These are phyloP conservation scores for Okapia johnstoni DNA, from an alignment of 2,113 vertebrate genomes.

Conservation along the genomic window DNA sequence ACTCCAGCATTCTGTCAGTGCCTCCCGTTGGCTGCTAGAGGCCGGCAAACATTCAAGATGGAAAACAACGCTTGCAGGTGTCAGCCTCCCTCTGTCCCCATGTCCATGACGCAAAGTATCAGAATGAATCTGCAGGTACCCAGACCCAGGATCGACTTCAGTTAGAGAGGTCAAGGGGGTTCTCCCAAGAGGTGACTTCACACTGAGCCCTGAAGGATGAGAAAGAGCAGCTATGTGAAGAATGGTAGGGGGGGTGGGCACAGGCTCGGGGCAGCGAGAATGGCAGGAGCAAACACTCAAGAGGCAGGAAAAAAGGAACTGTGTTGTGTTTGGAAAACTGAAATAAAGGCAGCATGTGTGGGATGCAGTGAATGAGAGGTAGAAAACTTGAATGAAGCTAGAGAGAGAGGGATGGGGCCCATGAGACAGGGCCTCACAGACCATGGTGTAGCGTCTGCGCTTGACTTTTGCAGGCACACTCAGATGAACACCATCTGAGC, in stretches of 20 bases:
- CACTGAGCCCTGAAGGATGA: not conserved
- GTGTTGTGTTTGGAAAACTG: not conserved
- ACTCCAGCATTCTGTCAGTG: not conserved
- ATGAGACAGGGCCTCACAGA: too few relatives aligned
- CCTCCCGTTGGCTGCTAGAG: not conserved
- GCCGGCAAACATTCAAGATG: not conserved
- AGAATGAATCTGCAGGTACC: not conserved
- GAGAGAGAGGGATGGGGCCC: not conserved
- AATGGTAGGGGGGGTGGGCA: fast-evolving
- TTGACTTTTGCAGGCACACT: not conserved
- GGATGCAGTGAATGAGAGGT: not conserved
- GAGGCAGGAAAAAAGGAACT: not conserved
- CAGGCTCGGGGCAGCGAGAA: not conserved
- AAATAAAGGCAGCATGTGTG: not conserved
- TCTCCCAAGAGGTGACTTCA: not conserved
- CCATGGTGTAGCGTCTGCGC: not conserved
- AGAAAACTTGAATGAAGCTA: not conserved
- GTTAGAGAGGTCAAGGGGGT: not conserved
- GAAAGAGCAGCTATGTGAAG: not conserved
- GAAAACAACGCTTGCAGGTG: not conserved
- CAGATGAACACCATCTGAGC: not conserved
- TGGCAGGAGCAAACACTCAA: not conserved
- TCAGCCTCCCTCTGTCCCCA: too few relatives aligned
- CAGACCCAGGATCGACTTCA: not conserved
- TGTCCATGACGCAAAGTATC: not conserved